These are phyloP conservation scores for Euura lappo DNA, from an alignment of 1,140 invertebrate genomes.

Conservation along the genomic window DNA sequence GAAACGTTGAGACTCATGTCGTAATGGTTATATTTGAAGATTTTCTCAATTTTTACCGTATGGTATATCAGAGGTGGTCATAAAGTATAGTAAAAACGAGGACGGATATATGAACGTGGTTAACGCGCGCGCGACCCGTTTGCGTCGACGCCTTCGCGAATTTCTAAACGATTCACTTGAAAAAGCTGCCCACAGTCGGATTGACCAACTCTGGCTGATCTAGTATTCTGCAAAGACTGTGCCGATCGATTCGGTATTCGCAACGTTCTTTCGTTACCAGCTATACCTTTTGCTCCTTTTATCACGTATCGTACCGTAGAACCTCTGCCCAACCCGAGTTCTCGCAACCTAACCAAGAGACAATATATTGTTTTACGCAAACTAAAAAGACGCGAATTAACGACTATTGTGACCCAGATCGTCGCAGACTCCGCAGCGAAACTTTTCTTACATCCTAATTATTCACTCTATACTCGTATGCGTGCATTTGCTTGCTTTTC, in stretches of 20 bases:
- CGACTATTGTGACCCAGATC: no score
- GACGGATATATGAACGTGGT: background rate
- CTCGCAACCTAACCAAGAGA: no score
- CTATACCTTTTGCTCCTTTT: no score
- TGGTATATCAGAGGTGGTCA: background rate
- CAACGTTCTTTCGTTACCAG: background rate
- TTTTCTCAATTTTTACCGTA: background rate
- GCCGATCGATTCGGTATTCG: background rate
- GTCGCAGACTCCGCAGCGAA: no score
- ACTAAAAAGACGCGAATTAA: no score
- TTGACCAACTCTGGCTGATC: slow-evolving; percentile 6
- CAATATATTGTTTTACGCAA: no score
- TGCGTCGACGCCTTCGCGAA: background rate
- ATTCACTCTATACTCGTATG: no score
- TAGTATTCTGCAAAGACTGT: slow-evolving; percentile 4
- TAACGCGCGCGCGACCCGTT: background rate
- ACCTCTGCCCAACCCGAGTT: no score
- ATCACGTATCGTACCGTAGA: no score
- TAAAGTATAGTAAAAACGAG: background rate
- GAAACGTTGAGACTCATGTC: background rate
- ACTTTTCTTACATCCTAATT: no score
- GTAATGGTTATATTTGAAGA: no score
- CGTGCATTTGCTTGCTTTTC: no score
- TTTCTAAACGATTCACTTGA: background rate
- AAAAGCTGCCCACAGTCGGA: background rate